phyloP scores from a whole-genome alignment of 1,140 invertebrate genomes.

The Euschistus heros region DNA sequence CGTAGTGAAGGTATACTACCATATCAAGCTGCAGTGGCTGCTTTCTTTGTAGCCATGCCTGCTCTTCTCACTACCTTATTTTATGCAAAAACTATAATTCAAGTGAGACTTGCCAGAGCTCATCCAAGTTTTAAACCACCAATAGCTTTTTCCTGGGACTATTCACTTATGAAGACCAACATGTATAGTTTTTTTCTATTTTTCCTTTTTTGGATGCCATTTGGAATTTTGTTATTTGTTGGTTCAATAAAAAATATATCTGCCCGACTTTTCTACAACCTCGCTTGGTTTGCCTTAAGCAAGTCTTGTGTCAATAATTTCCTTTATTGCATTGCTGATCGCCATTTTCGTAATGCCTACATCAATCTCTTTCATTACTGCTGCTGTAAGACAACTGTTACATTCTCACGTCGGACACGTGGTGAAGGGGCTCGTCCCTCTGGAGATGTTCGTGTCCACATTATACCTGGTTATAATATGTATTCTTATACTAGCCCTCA shows the following conservation, averaged over 20 bases:
- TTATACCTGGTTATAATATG: conserved; percentile 61
- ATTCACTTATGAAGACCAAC: conserved; percentile 50
- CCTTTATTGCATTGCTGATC: conserved; percentile 52
- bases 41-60: conserved; percentile 41
- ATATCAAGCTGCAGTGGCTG: conserved; percentile 43
- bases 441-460: conserved; percentile 61
- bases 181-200: conserved; percentile 52
- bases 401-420: conserved; percentile 51
- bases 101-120: conserved; percentile 36
- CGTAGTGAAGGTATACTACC: conserved; percentile 36
- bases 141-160: conserved; percentile 50
- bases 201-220: conserved; percentile 56
- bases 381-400: conserved; percentile 68
- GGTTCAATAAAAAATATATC: conserved; percentile 39
- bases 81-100: conserved; percentile 28
- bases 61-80: conserved; percentile 35
- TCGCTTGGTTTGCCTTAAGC: conserved; percentile 54
- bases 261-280: conserved; percentile 46
- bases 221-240: conserved; percentile 43
- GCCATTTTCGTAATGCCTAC: conserved; percentile 62
- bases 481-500: conserved; percentile 54
- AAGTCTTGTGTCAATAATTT: conserved; percentile 58
- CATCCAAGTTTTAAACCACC: conserved; percentile 50
- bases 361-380: conserved; percentile 70
- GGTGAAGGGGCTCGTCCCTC: conserved; percentile 43